phyloP scores from a whole-genome alignment of 2,888 invertebrate species.

The Muschampia plurimacula region DNA sequence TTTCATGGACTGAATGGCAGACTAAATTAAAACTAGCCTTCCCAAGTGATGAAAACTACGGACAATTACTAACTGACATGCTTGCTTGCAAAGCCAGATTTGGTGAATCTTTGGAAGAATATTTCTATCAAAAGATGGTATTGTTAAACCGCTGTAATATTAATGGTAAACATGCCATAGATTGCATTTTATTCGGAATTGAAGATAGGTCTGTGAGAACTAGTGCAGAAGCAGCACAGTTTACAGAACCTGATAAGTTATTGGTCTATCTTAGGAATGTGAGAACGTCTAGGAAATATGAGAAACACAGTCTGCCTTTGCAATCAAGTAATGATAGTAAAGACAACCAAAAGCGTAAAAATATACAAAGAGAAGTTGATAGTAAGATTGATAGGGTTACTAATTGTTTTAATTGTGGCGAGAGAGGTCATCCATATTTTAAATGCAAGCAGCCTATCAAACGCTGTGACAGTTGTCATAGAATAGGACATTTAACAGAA shows the following conservation, averaged over 20 bases:
- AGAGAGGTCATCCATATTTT: constrained; percentile 42
- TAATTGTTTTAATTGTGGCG: constrained; percentile 44
- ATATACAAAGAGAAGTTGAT: background rate
- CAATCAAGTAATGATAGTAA: background rate
- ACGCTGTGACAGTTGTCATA: constrained; percentile 41
- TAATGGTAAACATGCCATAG: constrained; percentile 41
- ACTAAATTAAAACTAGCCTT: constrained; percentile 19
- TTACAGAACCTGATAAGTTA: constrained; percentile 44
- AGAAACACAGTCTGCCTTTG: background rate
- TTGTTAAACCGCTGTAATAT: constrained; percentile 44
- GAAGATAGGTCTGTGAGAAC: constrained; percentile 45
- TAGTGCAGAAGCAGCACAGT: constrained; percentile 46
- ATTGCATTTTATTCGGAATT: constrained; percentile 45
- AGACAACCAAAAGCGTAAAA: background rate
- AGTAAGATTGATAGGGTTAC: constrained; percentile 12
- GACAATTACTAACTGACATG: constrained; percentile 19
- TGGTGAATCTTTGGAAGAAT: constrained; percentile 40
- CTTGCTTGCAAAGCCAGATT: constrained; percentile 19
- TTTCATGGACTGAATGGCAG: constrained; percentile 30
- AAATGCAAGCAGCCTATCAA: constrained; percentile 42
- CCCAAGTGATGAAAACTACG: constrained; percentile 23
- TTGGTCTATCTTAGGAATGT: constrained; percentile 43
- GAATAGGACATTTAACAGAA: constrained; percentile 18
- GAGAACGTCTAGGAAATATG: constrained; percentile 17
- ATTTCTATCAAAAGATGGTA: constrained; percentile 46